phyloP scores from a whole-genome alignment of 2,888 invertebrate genomes.

The Cylloceria caligata region DNA sequence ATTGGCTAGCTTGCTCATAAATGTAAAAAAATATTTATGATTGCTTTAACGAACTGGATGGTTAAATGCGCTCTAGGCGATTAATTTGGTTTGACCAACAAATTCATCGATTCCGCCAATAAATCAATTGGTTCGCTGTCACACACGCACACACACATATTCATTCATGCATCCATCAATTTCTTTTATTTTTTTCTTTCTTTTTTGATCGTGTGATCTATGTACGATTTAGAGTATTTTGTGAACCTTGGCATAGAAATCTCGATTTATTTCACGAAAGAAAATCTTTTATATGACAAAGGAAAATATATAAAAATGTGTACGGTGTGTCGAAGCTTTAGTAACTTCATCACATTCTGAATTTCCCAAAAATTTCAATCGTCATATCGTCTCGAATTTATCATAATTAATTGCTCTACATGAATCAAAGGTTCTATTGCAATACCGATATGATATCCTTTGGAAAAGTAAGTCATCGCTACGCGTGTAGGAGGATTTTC shows the following conservation, averaged over 20 bases:
- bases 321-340: neutral
- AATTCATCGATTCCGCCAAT: no score
- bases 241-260: neutral
- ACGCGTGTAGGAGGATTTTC: neutral
- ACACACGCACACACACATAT: no score
- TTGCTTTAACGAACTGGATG: no score
- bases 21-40: no score
- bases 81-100: no score
- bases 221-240: no score
- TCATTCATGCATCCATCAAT: no score
- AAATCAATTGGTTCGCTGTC: no score
- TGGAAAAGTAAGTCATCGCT: constrained; percentile 1
- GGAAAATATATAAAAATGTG: neutral
- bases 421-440: constrained; percentile 3
- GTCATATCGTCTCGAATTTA: neutral
- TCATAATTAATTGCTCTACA: neutral
- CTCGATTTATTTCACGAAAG: neutral
- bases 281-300: neutral
- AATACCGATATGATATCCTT: neutral
- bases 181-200: no score
- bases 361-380: neutral
- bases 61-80: no score
- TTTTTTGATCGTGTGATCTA: no score
- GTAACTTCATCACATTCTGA: neutral
- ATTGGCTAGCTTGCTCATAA: no score